Evolutionary conservation across 2,888 invertebrate species (phyloP).

Genomic region (Cartodere bifasciata): DNA sequence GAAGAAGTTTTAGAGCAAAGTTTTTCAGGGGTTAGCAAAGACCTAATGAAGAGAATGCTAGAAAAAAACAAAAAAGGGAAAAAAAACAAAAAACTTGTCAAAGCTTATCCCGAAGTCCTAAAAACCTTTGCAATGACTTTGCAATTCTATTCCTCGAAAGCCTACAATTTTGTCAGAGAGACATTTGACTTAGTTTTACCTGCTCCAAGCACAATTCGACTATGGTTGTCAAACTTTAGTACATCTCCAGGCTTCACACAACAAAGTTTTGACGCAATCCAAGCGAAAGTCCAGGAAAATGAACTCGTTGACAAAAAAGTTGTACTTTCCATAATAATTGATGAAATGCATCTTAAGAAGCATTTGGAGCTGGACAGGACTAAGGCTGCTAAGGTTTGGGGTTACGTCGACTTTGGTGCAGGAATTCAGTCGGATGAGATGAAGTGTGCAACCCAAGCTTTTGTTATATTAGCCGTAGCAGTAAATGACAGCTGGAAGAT

Average conservation of each 20-base stretch:
- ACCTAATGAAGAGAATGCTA: too few species aligned
- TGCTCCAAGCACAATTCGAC: not conserved
- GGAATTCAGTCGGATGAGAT: not conserved
- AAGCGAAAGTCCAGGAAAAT: not conserved
- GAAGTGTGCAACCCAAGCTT: not conserved
- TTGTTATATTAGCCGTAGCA: not conserved
- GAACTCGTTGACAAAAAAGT: not conserved
- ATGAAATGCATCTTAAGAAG: not conserved
- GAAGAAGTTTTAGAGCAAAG: too few species aligned
- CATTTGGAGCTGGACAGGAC: not conserved
- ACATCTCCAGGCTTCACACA: too few species aligned
- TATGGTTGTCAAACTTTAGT: not conserved
- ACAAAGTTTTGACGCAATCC: too few species aligned
- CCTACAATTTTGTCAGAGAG: not conserved
- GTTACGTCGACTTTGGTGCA: not conserved
- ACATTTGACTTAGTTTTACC: not conserved
- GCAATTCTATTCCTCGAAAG: not conserved
- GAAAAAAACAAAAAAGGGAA: too few species aligned
- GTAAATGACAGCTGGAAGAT: not conserved
- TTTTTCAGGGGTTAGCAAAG: too few species aligned
- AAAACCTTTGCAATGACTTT: not conserved
- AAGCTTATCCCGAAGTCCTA: not conserved
- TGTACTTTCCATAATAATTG: not conserved
- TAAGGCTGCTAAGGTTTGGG: not conserved
- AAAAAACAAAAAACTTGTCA: not conserved